These are phyloP conservation scores for Rhinolophus ferrumequinum DNA, from an alignment of 2,113 vertebrate species.

Conservation along the genomic window DNA sequence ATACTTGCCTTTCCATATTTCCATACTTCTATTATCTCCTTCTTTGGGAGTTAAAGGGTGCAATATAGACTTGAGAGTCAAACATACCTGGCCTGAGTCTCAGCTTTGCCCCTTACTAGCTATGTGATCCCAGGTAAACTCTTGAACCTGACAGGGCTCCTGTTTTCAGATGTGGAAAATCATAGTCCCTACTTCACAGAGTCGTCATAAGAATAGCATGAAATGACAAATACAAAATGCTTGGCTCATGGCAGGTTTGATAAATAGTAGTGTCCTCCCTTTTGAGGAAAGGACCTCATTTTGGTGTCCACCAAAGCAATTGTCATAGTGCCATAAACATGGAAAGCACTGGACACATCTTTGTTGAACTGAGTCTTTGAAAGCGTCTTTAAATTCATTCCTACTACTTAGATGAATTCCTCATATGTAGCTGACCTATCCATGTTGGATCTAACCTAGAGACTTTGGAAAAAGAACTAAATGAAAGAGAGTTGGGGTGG, in stretches of 20 bases:
- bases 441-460: neutral
- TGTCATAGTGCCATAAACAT: neutral
- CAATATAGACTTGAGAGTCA: neutral
- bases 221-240: neutral
- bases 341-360: neutral
- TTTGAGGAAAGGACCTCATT: neutral
- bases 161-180: neutral
- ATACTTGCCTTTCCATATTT: neutral
- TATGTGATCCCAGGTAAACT: neutral
- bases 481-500: neutral
- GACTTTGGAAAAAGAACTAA: constrained; percentile 3
- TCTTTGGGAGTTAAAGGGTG: neutral
- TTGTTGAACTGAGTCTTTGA: neutral
- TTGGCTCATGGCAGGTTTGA: neutral
- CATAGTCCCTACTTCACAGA: neutral
- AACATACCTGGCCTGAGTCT: neutral
- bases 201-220: neutral
- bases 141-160: neutral
- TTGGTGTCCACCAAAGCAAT: neutral
- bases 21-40: neutral
- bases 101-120: neutral
- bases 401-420: neutral
- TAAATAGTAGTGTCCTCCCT: constrained; percentile 18
- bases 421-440: neutral
- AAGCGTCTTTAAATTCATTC: neutral